Evolutionary conservation across 2,797 vertebrate species (phyloP).

Genomic region (Dallia pectoralis): DNA sequence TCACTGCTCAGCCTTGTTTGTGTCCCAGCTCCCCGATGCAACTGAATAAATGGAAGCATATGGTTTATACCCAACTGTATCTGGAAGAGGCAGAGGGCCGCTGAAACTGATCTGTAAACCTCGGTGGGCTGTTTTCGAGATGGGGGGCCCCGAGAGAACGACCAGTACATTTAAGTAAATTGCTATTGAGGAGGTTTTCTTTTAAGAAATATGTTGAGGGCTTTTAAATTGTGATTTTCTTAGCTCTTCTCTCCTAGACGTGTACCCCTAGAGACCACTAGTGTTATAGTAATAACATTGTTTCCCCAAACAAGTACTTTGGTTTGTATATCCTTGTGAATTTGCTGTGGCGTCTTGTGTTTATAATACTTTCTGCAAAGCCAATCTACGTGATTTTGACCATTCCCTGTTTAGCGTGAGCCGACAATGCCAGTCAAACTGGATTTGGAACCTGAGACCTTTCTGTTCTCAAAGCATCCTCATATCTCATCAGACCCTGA

Average conservation of each 20-base stretch:
- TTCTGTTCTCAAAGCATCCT: not conserved
- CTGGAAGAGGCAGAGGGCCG: not conserved
- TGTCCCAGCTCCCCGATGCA: slow-evolving; percentile 4
- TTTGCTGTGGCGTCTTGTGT: not conserved
- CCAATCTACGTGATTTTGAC: not conserved
- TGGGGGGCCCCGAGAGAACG: slow-evolving; percentile 21
- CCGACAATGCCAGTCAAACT: not conserved
- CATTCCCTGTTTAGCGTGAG: not conserved
- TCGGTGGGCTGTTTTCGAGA: slow-evolving; percentile 22
- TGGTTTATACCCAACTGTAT: slow-evolving; percentile 24
- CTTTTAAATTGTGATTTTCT: not conserved
- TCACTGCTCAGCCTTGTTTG: slow-evolving; percentile 22
- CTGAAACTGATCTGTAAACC: slow-evolving; percentile 27
- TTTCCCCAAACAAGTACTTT: not conserved
- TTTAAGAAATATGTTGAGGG: not conserved
- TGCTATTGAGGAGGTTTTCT: slow-evolving; percentile 11
- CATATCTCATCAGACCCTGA: not conserved
- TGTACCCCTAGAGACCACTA: not conserved
- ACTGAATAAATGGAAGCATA: slow-evolving; percentile 1
- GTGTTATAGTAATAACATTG: not conserved
- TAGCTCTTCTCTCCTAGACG: not conserved
- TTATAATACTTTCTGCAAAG: not conserved
- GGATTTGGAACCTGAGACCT: not conserved
- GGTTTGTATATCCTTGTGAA: not conserved
- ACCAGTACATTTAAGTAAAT: slow-evolving; percentile 26